A percentile compares a stretch with the other conserved stretches of the same genome.
These are phyloP conservation scores for Cheilosia vulpina DNA, from an alignment of 2,888 invertebrate species.

Conservation along the genomic window DNA sequence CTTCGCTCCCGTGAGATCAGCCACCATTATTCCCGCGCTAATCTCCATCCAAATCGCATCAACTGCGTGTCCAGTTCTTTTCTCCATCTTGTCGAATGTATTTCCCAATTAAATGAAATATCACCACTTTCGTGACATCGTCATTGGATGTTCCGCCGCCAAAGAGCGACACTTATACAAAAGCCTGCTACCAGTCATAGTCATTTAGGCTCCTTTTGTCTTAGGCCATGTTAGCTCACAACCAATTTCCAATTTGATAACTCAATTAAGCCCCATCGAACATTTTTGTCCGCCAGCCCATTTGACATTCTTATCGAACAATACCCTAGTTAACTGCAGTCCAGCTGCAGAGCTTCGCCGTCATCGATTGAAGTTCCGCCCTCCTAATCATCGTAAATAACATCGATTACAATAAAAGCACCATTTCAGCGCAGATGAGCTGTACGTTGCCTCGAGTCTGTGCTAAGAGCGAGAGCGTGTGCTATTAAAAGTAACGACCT, in stretches of 20 bases:
- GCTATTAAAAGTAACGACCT: slow-evolving; percentile 66
- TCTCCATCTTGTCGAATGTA: slow-evolving; percentile 2
- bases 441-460: slow-evolving; percentile 1
- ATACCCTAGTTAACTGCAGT: slow-evolving; percentile 30
- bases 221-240: slow-evolving; percentile 39
- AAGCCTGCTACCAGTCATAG: slow-evolving; percentile 64
- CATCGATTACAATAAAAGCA: slow-evolving; percentile 65
- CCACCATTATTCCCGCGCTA: too few relatives aligned
- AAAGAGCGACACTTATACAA: slow-evolving; percentile 54
- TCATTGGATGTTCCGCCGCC: slow-evolving; percentile 47
- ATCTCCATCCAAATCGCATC: too few relatives aligned
- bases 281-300: slow-evolving; percentile 28
- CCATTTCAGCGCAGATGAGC: slow-evolving; percentile 32
- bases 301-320: slow-evolving; percentile 18
- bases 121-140: slow-evolving; percentile 27
- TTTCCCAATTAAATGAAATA: slow-evolving; percentile 24
- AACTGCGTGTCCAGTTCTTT: too few relatives aligned
- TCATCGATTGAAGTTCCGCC: slow-evolving; percentile 43
- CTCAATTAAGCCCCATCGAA: slow-evolving; percentile 50
- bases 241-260: slow-evolving; percentile 44
- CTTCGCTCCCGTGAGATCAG: too few relatives aligned
- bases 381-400: slow-evolving; percentile 54
- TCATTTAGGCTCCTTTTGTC: slow-evolving; percentile 53
- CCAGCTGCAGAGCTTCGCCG: not conserved
- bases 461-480: slow-evolving; percentile 40